These are phyloP conservation scores for Diabrotica virgifera DNA, from an alignment of 1,140 invertebrate genomes.

Conservation along the genomic window DNA sequence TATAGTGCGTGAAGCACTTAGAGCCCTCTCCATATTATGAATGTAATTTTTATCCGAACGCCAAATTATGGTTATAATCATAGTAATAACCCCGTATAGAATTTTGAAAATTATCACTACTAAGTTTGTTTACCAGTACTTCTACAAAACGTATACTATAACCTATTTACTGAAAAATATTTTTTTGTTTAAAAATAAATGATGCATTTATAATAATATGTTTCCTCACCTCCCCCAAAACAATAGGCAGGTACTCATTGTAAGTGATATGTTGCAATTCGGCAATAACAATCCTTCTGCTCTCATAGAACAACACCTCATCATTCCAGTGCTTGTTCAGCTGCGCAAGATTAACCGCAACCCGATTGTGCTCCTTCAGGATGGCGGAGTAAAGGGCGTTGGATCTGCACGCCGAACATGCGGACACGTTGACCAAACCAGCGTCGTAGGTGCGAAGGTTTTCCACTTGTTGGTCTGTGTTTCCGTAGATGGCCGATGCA, in stretches of 20 bases:
- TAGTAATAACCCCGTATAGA: too few relatives aligned
- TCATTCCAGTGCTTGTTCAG: slow-evolving; percentile 87
- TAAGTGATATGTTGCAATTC: slow-evolving; percentile 84
- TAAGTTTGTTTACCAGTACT: too few relatives aligned
- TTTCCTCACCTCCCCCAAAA: slow-evolving; percentile 64
- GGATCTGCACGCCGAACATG: slow-evolving; percentile 57
- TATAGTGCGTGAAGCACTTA: too few relatives aligned
- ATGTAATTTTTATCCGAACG: too few relatives aligned
- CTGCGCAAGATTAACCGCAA: slow-evolving; percentile 67
- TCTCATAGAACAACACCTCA: slow-evolving; percentile 74
- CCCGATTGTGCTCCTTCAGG: slow-evolving; percentile 77
- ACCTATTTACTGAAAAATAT: too few relatives aligned
- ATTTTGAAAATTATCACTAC: too few relatives aligned
- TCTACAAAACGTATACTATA: too few relatives aligned
- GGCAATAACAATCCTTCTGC: slow-evolving; percentile 71
- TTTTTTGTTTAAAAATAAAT: too few relatives aligned
- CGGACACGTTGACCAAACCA: slow-evolving; percentile 62
- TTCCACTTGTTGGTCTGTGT: slow-evolving; percentile 63
- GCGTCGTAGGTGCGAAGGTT: slow-evolving; percentile 71
- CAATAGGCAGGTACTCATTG: slow-evolving; percentile 78
- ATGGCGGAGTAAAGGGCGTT: slow-evolving; percentile 64
- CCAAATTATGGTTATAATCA: too few relatives aligned
- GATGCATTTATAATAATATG: not conserved
- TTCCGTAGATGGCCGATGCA: slow-evolving; percentile 83
- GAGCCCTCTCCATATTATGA: too few relatives aligned